phyloP scores from a whole-genome alignment of 2,797 vertebrate species.

The Pantherophis alleghaniensis region DNA sequence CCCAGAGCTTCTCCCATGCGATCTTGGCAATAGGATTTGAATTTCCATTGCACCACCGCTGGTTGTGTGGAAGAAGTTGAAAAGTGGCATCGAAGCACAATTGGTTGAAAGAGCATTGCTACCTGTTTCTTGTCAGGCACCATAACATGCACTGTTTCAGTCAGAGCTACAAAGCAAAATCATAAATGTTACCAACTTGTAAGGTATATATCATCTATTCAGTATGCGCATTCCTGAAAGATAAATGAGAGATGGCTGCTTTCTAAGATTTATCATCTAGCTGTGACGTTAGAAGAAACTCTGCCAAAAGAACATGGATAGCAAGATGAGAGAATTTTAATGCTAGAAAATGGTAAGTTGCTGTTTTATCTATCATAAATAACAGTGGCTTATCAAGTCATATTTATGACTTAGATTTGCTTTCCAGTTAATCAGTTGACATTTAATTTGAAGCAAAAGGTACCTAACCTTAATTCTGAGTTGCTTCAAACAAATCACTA shows the following conservation, averaged over 20 bases:
- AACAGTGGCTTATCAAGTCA: not conserved
- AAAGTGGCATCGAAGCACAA: slow-evolving; percentile 90
- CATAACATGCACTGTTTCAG: slow-evolving; percentile 82
- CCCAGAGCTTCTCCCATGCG: slow-evolving; percentile 87
- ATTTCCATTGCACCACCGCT: slow-evolving; percentile 95
- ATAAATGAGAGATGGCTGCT: slow-evolving; percentile 2
- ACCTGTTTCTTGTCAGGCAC: slow-evolving; percentile 86
- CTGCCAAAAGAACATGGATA: not conserved
- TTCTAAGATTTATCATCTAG: slow-evolving; percentile 15
- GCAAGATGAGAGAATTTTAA: fast-evolving
- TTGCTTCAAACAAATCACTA: not conserved
- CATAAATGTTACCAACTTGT: slow-evolving; percentile 19
- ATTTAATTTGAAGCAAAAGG: not conserved
- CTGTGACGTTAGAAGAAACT: slow-evolving; percentile 27
- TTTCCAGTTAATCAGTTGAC: not conserved
- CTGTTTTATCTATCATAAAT: not conserved
- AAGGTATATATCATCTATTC: not conserved
- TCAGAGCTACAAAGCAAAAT: slow-evolving; percentile 70
- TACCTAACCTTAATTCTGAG: not conserved
- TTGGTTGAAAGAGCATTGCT: slow-evolving; percentile 93
- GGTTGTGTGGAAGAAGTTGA: slow-evolving; percentile 85
- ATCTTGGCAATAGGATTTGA: slow-evolving; percentile 96
- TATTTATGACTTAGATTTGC: not conserved
- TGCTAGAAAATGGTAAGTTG: not conserved
- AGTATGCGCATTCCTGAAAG: not conserved